phyloP scores from a whole-genome alignment of 2,888 invertebrate species.

The Sphaerophoria rueppellii region DNA sequence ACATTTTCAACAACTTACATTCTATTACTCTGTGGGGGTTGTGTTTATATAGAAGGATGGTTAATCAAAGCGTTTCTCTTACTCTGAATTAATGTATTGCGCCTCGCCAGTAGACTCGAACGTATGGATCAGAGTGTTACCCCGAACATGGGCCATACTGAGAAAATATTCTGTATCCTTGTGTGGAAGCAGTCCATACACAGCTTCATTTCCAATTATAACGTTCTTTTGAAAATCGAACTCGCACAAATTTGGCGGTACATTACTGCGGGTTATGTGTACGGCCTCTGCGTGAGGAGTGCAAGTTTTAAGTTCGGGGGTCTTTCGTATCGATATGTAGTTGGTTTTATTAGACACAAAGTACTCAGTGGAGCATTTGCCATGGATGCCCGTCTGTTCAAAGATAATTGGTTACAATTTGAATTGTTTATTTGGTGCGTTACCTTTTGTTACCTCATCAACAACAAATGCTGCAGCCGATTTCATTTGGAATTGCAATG shows the following conservation, averaged over 20 bases:
- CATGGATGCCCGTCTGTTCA: constrained; percentile 84
- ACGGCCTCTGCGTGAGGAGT: constrained; percentile 80
- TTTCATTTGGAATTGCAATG: constrained; percentile 85
- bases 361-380: constrained; percentile 83
- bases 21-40: constrained; percentile 25
- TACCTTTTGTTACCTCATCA: constrained; percentile 79
- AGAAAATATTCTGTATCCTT: constrained; percentile 80
- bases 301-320: constrained; percentile 81
- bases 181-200: constrained; percentile 80
- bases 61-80: constrained; percentile 69
- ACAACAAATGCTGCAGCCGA: constrained; percentile 82
- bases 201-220: constrained; percentile 81
- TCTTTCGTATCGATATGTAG: constrained; percentile 81
- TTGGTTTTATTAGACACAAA: constrained; percentile 81
- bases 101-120: constrained; percentile 82
- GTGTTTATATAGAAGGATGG: background rate
- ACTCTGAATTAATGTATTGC: constrained; percentile 81
- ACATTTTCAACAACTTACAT: constrained; percentile 58
- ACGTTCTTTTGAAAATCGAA: constrained; percentile 82
- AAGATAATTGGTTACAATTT: constrained; percentile 65
- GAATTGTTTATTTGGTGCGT: constrained; percentile 66
- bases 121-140: constrained; percentile 81
- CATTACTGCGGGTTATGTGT: constrained; percentile 81
- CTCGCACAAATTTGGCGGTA: constrained; percentile 81
- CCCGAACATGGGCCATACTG: constrained; percentile 81